Base-by-base conservation (phyloP, 2,113 vertebrate genomes). In the Syrmaticus mikado region DNA sequence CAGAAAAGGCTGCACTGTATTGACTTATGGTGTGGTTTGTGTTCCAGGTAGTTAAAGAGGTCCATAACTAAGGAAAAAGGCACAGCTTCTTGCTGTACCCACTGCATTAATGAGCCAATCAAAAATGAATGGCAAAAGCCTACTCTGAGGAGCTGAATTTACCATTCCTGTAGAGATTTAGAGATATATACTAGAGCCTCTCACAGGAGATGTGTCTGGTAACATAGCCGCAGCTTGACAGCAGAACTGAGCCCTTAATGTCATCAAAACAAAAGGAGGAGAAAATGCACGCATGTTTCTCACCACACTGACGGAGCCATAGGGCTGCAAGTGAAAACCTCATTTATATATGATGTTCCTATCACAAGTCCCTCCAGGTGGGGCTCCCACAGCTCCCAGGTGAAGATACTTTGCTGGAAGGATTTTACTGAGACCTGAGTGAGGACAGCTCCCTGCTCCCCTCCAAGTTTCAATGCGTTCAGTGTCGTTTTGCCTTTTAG, bases 261-360 rank as follows among this genome's bases (percentile, higher is more conserved):
- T 3, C 12, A 10, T 0, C 3, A 38, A 82, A 53, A 7, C 13
- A 1, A 18, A 1, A 3, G 16, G 52, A 67, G 1, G 36, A 34
- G 20, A 12, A 36, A 18, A 3, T 1, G 32, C 1, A 1, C 8
- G 0, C 38, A 0, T 25, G 0, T 1, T 34, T 50, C n/a, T 8
- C 64, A 1, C 20, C 5, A 11, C 25, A 24, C 70, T 1, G 20
- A 13, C 3, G 20, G 61, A 18, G 25, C 17, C 7, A 40, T 64
- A 19, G 61, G 38, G 34, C n/a, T 22, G 12, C n/a, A 34, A 8
- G 13, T 64, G 25, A 32, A 32, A 52, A 38, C 46, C 34, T 38
- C 11, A 40, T 25, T 25, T 12, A 52, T 43, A 43, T 40, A 34
- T n/a, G 21, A 25, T 40, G 16, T 41, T 41, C 36, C 30, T 40